These are phyloP conservation scores for Phalloptychus januarius DNA, from an alignment of 2,797 vertebrate genomes.

Conservation along the genomic window DNA sequence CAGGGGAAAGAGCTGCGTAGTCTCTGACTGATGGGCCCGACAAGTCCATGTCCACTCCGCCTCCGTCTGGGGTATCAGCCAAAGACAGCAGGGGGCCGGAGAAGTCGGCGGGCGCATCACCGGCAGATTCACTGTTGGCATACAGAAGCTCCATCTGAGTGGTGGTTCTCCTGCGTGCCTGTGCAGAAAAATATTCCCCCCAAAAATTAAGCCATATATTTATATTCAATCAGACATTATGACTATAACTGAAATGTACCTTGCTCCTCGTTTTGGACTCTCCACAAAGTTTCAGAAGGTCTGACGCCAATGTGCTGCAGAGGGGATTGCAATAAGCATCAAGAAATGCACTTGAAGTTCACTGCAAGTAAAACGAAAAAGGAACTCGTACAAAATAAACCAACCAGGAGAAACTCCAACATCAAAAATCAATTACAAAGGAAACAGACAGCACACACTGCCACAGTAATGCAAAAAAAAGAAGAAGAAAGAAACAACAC, in stretches of 20 bases:
- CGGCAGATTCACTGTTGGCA: conserved; percentile 88
- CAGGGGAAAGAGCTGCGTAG: conserved; percentile 82
- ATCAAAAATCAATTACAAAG: conserved; percentile 12
- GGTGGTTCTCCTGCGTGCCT: conserved; percentile 95
- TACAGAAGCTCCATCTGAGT: conserved; percentile 98
- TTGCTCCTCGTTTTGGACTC: conserved; percentile 93
- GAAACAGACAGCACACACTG: not conserved
- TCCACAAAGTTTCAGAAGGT: conserved; percentile 94
- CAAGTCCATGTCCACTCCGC: conserved; percentile 77
- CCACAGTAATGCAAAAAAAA: not conserved
- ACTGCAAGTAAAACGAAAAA: not conserved
- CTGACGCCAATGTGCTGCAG: conserved; percentile 87
- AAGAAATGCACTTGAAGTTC: not conserved
- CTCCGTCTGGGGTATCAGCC: conserved; percentile 84
- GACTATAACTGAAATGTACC: conserved; percentile 68
- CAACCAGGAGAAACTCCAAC: not conserved
- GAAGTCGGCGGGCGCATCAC: conserved; percentile 81
- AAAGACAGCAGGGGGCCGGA: conserved; percentile 77
- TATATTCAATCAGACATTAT: not conserved
- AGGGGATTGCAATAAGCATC: conserved; percentile 36
- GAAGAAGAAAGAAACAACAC: not conserved
- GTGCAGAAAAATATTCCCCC: not conserved
- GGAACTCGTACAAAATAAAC: conserved; percentile 6
- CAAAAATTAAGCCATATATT: not conserved
- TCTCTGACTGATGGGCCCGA: conserved; percentile 88